phyloP scores from a whole-genome alignment of 2,797 vertebrate genomes.

The Apogon hyalosoma region DNA sequence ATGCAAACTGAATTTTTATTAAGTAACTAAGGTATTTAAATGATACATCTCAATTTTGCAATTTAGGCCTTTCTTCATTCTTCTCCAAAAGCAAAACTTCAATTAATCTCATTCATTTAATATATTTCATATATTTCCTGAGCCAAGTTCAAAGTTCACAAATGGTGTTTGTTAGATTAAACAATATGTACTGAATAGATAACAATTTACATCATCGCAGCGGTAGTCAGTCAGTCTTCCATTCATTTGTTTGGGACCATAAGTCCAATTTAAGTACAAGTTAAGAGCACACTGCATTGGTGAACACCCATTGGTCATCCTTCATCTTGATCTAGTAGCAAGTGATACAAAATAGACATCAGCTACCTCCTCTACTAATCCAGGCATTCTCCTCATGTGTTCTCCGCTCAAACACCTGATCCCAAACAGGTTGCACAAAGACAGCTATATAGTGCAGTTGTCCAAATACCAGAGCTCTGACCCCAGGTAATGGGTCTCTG shows the following conservation, averaged over 20 bases:
- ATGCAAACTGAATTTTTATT: too few relatives aligned
- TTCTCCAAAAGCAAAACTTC: too few relatives aligned
- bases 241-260: conserved; percentile 23
- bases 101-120: too few relatives aligned
- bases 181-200: conserved; percentile 4
- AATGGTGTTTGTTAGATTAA: conserved; percentile 3
- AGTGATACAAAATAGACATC: conserved; percentile 17
- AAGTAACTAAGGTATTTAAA: too few relatives aligned
- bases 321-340: conserved; percentile 3
- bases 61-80: too few relatives aligned
- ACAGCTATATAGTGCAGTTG: conserved; percentile 14
- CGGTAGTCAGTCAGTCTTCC: background rate
- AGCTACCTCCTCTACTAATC: conserved; percentile 4
- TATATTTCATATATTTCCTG: too few relatives aligned
- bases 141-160: background rate
- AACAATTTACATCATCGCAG: conserved; percentile 2
- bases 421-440: conserved; percentile 57
- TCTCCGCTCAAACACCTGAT: conserved; percentile 53
- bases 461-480: conserved; percentile 53
- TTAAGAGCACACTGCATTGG: conserved; percentile 10
- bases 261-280: conserved; percentile 19
- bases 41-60: too few relatives aligned
- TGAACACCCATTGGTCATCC: conserved; percentile 8
- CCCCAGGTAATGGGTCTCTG: conserved; percentile 66
- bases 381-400: conserved; percentile 15